A percentile compares a stretch with the other conserved stretches of the same genome.
These are phyloP conservation scores for Microtus richardsoni DNA, from an alignment of 2,113 vertebrate genomes.

Conservation along the genomic window DNA sequence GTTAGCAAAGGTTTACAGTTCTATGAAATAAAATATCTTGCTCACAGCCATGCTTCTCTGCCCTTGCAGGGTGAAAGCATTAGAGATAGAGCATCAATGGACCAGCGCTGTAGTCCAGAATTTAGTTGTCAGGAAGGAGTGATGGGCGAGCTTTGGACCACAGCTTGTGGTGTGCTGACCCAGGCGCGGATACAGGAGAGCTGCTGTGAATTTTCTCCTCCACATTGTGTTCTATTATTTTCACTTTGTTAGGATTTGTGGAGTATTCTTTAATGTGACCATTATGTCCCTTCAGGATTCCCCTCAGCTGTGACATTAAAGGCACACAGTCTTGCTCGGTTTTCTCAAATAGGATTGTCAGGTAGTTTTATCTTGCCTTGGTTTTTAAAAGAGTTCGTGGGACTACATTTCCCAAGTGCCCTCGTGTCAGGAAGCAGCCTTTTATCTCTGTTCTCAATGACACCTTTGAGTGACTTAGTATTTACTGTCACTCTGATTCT, in stretches of 20 bases:
- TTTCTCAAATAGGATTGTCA: neutral
- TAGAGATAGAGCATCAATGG: neutral
- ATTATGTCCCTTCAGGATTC: neutral
- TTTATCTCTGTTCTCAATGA: neutral
- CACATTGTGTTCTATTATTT: neutral
- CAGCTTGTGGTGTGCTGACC: neutral
- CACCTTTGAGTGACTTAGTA: neutral
- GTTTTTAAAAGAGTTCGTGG: neutral
- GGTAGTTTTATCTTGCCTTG: neutral
- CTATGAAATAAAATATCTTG: neutral
- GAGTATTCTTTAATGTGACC: no score
- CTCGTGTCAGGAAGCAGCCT: neutral
- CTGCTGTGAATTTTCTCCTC: neutral
- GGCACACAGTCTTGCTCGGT: neutral
- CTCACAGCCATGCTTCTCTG: neutral
- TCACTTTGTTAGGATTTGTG: neutral
- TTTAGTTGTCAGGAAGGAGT: neutral
- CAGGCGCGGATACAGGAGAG: neutral
- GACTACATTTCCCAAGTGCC: neutral
- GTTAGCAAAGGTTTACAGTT: neutral
- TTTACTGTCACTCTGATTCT: neutral
- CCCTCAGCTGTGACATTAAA: neutral
- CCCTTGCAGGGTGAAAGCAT: neutral
- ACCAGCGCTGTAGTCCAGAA: neutral
- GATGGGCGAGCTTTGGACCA: neutral